phyloP scores from a whole-genome alignment of 2,888 invertebrate genomes.

The Tanypteryx hageni region DNA sequence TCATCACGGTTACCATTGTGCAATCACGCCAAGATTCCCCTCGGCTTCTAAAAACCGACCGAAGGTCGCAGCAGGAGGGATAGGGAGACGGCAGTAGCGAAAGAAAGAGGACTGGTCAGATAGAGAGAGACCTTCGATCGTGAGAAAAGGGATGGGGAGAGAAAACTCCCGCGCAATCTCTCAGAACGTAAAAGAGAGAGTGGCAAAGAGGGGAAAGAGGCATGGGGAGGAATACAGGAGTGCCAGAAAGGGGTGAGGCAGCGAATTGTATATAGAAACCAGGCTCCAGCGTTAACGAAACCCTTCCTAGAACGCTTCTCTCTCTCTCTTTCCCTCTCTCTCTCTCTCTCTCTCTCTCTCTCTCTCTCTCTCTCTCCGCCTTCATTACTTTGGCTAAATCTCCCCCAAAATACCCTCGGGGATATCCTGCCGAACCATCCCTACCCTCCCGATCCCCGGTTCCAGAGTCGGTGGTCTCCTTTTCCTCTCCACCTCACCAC shows the following conservation, averaged over 20 bases:
- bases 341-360: background rate
- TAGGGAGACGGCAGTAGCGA: background rate
- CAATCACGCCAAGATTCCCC: conserved; percentile 38
- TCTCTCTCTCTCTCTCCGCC: background rate
- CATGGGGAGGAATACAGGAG: too few species aligned
- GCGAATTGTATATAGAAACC: background rate
- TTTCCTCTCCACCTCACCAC: background rate
- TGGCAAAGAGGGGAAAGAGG: too few species aligned
- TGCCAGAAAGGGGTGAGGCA: background rate
- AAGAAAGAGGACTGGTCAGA: background rate
- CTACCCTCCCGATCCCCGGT: too few species aligned
- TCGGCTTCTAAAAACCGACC: background rate
- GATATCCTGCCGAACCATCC: background rate
- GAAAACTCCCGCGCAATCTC: background rate
- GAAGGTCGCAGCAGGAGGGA: background rate
- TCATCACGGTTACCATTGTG: conserved; percentile 52
- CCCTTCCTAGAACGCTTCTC: background rate
- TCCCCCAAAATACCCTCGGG: conserved; percentile 16
- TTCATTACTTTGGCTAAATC: conserved; percentile 7
- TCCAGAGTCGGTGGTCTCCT: background rate
- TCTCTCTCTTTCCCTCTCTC: background rate
- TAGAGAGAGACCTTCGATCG: too few species aligned
- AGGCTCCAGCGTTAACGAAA: conserved; percentile 4
- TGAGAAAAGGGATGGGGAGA: too few species aligned
- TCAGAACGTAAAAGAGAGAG: background rate